Evolutionary conservation across 2,888 invertebrate species (phyloP), one percentile per base, ranked within the genome.

Genomic region (Idaea aversata): DNA sequence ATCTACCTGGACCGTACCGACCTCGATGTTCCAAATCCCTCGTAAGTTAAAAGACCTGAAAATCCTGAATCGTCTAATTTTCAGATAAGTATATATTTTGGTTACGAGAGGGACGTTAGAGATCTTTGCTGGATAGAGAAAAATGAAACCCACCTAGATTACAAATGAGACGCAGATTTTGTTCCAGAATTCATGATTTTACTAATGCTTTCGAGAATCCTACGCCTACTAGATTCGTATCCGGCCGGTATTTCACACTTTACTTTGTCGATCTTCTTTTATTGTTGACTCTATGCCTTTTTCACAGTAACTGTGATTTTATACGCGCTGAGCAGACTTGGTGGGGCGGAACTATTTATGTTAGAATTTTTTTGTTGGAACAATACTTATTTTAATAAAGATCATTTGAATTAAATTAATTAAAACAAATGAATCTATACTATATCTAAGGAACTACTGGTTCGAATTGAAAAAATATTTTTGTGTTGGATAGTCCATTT

Each of bases 11-110:
- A 65, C 70, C 67, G 72, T 78, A 76, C 77, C 76, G 76, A 79
- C 77, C 77, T 68, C 71, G 65, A 73, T 71, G 63, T 74, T 74
- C 74, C 74, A 71, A 71, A 72, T 76, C 76, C 47, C 47, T 47
- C 47, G 47, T 47, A 47, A 47, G 47, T 47, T 47, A 47, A 47
- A 47, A 47, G 47, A 47, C 47, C 47, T 47, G 47, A 47, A 47
- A 47, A 47, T 47, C 47, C 47, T 47, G 47, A 7, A 10, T 6
- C 5, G 47, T 47, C 47, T 47, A 47, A 47, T 47, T 47, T 47
- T 47, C 47, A 47, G 47, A 47, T 47, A 47, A 25, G 25, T 25
- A 25, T 25, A 25, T 47, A 47, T 47, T 47, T 47, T 47, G 6
- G 47, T 47, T 47, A 47, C 47, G 47, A 47, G 47, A 13, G 47